Evolutionary conservation across 2,797 vertebrate genomes (phyloP), one percentile per base, ranked within the genome.

Genomic region (Sphenodon punctatus): DNA sequence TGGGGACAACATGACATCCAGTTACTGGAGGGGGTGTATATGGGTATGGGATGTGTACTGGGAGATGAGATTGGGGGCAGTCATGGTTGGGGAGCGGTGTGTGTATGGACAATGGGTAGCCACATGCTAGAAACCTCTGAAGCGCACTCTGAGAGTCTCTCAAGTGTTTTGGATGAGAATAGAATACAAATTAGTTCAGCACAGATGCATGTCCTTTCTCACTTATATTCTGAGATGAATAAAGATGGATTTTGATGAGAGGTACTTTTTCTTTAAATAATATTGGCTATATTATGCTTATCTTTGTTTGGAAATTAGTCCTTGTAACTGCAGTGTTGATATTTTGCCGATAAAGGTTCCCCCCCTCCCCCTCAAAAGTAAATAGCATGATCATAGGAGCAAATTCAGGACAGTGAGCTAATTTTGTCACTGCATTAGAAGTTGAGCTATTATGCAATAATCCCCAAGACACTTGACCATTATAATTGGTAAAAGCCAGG

Each of bases 401-500:
- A 43, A 46, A 32, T 55, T 68, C 12, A 34, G 23, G 46, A 77
- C 34, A 58, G 63, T 8, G 63, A 80, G 59, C 0, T 0, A 38
- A 71, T 81, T 92, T 42, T 63, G 69, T 51, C 22, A 30, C 38
- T 6, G 67, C 78, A 56, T 78, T 69, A 58, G 65, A 76, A 86
- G 32, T 53, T 1, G 46, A 71, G 23, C 32, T 53, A 34, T 80
- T 75, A 64, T 85, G n/a, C n/a, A 3, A 46, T 43, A 7, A 56
- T 36, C 19, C 20, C 20, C 36, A 22, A 36, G 20, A 23, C 42
- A 27, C n/a, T 48, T 3, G 1, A 0, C 59, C 74, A 11, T 41
- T 59, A 51, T 74, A 64, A 66, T 63, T 58, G 68, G 9, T 8
- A n/a, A 66, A 53, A 48, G 25, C 67, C 61, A 32, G 43, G 53